Conservation (phyloP, 2,113 vertebrate genomes). For the Gnathonemus longibarbis region DNA sequence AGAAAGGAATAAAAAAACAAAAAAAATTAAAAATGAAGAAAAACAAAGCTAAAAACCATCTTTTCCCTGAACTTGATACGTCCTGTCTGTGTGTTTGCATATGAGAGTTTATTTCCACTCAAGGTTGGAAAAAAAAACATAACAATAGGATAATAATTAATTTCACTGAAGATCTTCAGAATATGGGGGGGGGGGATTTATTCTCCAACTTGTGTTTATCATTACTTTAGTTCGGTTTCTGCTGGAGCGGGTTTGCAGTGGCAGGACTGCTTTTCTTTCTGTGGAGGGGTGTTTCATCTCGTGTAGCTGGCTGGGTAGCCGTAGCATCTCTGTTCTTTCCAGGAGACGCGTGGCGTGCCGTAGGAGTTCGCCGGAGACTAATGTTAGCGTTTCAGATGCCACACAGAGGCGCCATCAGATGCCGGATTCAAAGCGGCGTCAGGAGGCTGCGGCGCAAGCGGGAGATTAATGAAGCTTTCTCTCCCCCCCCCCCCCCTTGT, state of each 20-base stretch:
- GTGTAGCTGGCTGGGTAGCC: neutral
- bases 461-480: constrained; percentile 1
- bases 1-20: neutral
- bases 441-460: neutral
- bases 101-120: neutral
- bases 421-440: neutral
- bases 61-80: neutral
- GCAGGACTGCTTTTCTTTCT: neutral
- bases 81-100: neutral
- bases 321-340: neutral
- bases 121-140: neutral
- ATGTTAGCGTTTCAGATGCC: neutral
- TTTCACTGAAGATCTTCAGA: neutral
- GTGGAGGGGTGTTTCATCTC: neutral
- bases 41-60: neutral
- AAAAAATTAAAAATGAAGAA: neutral
- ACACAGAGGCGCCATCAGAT: neutral
- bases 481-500: too few species aligned
- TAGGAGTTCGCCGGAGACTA: constrained; percentile 1
- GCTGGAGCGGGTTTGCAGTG: neutral
- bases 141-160: neutral
- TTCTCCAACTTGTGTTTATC: neutral
- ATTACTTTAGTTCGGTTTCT: neutral
- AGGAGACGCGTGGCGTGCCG: neutral
- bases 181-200: neutral